Conservation (phyloP, 2,113 vertebrate genomes). For the Pyrgilauda ruficollis region DNA sequence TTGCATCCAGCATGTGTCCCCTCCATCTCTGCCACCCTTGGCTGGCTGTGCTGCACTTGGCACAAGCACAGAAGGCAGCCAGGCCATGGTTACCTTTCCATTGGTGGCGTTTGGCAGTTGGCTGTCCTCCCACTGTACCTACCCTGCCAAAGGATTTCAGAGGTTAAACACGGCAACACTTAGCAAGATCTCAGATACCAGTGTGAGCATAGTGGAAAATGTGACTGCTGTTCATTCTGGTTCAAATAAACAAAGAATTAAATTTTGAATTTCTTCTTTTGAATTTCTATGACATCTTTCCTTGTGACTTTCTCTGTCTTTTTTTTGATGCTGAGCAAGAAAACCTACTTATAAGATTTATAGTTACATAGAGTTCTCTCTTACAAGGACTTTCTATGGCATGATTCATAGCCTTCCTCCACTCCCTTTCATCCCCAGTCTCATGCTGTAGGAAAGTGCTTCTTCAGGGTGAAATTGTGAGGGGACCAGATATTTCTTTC, state of each 20-base stretch:
- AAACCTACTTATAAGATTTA: not conserved
- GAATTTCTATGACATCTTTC: not conserved
- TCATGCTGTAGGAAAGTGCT: not conserved
- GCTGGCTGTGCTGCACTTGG: not conserved
- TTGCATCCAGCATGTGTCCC: not conserved
- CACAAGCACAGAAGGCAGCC: not conserved
- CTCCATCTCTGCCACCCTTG: not conserved
- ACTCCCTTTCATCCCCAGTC: not conserved
- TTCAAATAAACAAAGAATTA: not conserved
- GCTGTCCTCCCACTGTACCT: not conserved
- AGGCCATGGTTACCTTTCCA: not conserved
- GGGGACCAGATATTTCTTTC: constrained; percentile 18
- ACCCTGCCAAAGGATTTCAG: not conserved
- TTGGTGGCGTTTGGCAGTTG: not conserved
- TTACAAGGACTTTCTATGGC: not conserved
- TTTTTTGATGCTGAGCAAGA: constrained; percentile 10
- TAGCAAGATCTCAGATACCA: not conserved
- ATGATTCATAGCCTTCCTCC: not conserved
- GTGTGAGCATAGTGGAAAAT: not conserved
- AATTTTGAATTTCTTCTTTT: not conserved
- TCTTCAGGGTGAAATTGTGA: not conserved
- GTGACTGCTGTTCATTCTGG: not conserved
- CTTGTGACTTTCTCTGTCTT: not conserved
- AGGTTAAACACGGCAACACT: not conserved
- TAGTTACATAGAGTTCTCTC: not conserved